Evolutionary conservation across 2,113 vertebrate species (phyloP), one percentile per base, ranked within the genome.

Genomic region (Poeciliopsis occidentalis): DNA sequence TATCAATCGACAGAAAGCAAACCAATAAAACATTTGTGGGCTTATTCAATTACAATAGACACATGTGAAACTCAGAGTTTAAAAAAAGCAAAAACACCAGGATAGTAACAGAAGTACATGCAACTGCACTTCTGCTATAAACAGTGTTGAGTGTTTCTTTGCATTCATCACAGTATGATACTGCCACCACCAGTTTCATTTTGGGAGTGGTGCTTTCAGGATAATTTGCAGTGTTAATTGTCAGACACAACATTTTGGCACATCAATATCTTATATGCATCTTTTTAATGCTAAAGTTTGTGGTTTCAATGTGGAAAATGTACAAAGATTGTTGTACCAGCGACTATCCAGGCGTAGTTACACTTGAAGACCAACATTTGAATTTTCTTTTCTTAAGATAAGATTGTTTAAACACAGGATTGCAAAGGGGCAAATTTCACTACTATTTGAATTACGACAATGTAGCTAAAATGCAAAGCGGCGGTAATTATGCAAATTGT

Each of bases 331-430:
- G 47, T 7, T 24, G 22, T 8, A 54, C 29, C 29, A 41, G 41
- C 19, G 71, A 68, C 68, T 70, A 74, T 69, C 27, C 4, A 30
- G 75, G 78, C 66, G 77, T 60, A 68, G 26, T 65, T 63, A 65
- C 66, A 64, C 62, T 71, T 54, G 66, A 71, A 34, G 72, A 80
- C 84, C 47, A 78, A 67, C 39, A 72, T 61, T 17, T 34, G 22
- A 69, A 47, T 26, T 32, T 32, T 19, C 19, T 29, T 79, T 44
- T 78, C 68, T 64, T 57, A 12, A 41, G 69, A 80, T 54, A 63
- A 34, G n/a, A 57, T 65, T 71, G 34, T 80, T 78, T 68, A 44
- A 76, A 85, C 66, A 82, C 57, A n/a, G 63, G 82, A 76, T 78
- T 41, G 32, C 34, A 64, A 76, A 61, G 24, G 8, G 26, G 62